Percentiles rank a stretch among this genome's conserved stretches.
phyloP scores from a whole-genome alignment of 2,113 vertebrate genomes.

The Forbesichthys papilliferus region DNA sequence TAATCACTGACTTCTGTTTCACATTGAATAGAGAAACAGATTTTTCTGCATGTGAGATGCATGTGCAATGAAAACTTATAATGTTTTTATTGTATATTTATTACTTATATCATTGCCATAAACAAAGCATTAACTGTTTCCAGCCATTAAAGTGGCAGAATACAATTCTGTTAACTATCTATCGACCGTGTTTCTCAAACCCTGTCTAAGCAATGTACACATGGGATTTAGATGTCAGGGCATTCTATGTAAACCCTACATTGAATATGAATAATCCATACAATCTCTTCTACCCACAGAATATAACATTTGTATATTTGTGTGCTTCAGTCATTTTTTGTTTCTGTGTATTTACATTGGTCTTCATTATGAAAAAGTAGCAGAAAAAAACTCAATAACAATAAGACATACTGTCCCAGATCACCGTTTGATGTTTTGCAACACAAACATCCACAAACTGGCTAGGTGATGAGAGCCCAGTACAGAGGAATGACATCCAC shows the following conservation, averaged over 20 bases:
- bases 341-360: no score
- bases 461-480: no score
- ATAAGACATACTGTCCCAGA: background rate
- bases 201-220: no score
- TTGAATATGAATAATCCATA: background rate
- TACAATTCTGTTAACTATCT: constrained; percentile 1
- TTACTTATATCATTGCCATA: background rate
- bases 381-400: background rate
- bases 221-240: background rate
- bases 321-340: background rate
- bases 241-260: background rate
- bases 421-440: no score
- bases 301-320: background rate
- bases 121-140: background rate
- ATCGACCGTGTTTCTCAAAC: background rate
- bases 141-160: background rate
- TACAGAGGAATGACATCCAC: no score
- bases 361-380: background rate
- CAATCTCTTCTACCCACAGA: background rate
- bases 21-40: no score
- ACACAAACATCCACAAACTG: no score
- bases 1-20: no score
- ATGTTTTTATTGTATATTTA: background rate
- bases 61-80: background rate
- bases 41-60: no score